phyloP scores from a whole-genome alignment of 2,113 vertebrate species.

The human region DNA sequence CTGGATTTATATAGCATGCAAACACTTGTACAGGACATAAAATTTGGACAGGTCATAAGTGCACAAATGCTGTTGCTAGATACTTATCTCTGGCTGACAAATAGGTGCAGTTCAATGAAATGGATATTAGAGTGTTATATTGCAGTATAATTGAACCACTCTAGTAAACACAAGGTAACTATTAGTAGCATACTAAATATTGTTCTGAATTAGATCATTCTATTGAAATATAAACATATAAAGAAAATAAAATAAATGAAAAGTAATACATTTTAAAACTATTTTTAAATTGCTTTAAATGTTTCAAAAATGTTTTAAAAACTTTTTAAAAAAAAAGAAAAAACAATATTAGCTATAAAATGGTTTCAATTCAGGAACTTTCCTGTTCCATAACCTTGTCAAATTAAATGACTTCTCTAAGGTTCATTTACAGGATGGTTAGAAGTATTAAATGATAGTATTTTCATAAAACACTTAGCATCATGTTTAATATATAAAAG shows the following conservation, averaged over 20 bases:
- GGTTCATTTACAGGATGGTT: neutral
- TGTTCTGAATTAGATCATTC: neutral
- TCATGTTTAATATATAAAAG: neutral
- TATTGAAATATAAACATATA: neutral
- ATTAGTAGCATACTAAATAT: neutral
- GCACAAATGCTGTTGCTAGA: neutral
- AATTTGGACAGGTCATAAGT: neutral
- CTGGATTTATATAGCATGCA: neutral
- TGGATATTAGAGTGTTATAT: neutral
- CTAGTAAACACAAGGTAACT: neutral
- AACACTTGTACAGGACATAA: conserved; percentile 11
- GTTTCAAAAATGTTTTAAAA: too few relatives aligned
- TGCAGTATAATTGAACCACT: neutral
- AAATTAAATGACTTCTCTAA: neutral
- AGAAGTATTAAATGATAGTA: neutral
- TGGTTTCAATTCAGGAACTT: neutral
- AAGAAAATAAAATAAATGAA: neutral
- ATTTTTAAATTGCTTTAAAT: too few relatives aligned
- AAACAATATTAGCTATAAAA: neutral
- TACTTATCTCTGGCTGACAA: neutral
- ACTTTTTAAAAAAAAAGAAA: neutral
- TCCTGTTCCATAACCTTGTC: neutral
- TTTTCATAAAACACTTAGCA: neutral
- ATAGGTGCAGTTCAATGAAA: neutral
- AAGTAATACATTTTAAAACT: neutral